A percentile compares a stretch with the other conserved stretches of the same genome.
Conservation (phyloP, 2,888 invertebrate genomes). For the Axea sp. region DNA sequence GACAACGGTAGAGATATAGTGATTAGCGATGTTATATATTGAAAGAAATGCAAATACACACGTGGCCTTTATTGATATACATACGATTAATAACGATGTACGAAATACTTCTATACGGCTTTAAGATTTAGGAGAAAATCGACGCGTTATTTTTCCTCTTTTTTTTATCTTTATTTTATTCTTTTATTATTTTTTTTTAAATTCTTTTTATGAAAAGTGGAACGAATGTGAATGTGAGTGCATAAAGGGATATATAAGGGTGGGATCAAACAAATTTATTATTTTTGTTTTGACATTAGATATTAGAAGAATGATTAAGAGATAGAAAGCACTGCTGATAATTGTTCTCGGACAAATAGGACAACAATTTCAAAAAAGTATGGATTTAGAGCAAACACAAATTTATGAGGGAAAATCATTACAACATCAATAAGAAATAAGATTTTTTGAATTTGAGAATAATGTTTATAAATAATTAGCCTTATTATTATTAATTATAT, state of each 20-base stretch:
- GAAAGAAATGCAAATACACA: slow-evolving; percentile 68
- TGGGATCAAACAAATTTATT: slow-evolving; percentile 36
- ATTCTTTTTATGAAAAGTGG: slow-evolving; percentile 42
- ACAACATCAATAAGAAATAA: slow-evolving; percentile 56
- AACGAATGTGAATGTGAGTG: slow-evolving; percentile 55
- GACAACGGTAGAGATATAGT: slow-evolving; percentile 65
- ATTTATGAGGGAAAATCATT: slow-evolving; percentile 37
- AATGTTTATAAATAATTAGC: slow-evolving; percentile 76
- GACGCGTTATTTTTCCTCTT: slow-evolving; percentile 29
- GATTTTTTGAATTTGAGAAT: slow-evolving; percentile 78
- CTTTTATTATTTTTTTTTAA: slow-evolving; percentile 14
- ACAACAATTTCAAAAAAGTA: slow-evolving; percentile 49
- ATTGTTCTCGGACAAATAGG: slow-evolving; percentile 18
- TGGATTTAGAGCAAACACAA: slow-evolving; percentile 42
- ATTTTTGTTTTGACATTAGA: slow-evolving; percentile 28
- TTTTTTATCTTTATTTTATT: slow-evolving; percentile 7
- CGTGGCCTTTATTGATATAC: slow-evolving; percentile 77
- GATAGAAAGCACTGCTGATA: slow-evolving; percentile 5
- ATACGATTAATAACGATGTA: slow-evolving; percentile 58
- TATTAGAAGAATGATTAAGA: slow-evolving; percentile 9
- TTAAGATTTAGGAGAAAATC: slow-evolving; percentile 42
- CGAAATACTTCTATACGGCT: slow-evolving; percentile 61
- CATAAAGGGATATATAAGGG: slow-evolving; percentile 45
- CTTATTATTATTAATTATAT: slow-evolving; percentile 69
- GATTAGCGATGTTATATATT: slow-evolving; percentile 75